Percentiles rank a stretch among this genome's conserved stretches.
Evolutionary conservation across 2,797 vertebrate species (phyloP).

Genomic region (Hoplostethus mediterraneus): DNA sequence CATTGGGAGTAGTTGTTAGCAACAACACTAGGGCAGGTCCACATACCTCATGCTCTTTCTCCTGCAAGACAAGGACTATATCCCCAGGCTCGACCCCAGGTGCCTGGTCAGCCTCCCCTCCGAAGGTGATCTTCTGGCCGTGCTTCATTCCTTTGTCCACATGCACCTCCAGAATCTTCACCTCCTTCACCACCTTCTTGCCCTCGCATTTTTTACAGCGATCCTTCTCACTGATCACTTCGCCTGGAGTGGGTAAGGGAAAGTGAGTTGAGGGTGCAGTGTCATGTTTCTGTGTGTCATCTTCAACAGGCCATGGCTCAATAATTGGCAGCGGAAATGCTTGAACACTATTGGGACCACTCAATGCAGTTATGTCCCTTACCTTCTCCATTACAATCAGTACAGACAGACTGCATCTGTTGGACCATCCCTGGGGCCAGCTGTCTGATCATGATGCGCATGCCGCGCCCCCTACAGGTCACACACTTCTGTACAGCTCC

Average conservation of each 20-base stretch:
- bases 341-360: neutral
- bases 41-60: slow-evolving; percentile 96
- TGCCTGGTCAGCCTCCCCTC: slow-evolving; percentile 97
- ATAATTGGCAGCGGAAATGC: neutral
- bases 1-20: too few species aligned
- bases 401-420: slow-evolving; percentile 99
- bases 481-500: slow-evolving; percentile 97
- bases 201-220: slow-evolving; percentile 99
- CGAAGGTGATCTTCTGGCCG: slow-evolving; percentile 97
- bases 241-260: slow-evolving; percentile 81
- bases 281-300: neutral
- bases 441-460: slow-evolving; percentile 98
- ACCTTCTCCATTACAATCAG: slow-evolving; percentile 98
- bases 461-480: slow-evolving; percentile 94
- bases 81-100: slow-evolving; percentile 96
- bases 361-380: slow-evolving; percentile 27
- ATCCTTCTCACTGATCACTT: slow-evolving; percentile 99
- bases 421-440: slow-evolving; percentile 98
- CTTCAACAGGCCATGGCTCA: neutral
- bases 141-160: slow-evolving; percentile 99
- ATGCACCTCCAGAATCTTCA: slow-evolving; percentile 99
- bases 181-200: slow-evolving; percentile 98
- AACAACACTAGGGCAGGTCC: too few species aligned
- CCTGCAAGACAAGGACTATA: slow-evolving; percentile 96
- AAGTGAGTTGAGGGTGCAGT: neutral